A percentile compares a stretch with the other conserved stretches of the same genome.
Evolutionary conservation across 2,888 invertebrate species (phyloP).

Genomic region (Pseudoips prasinana): DNA sequence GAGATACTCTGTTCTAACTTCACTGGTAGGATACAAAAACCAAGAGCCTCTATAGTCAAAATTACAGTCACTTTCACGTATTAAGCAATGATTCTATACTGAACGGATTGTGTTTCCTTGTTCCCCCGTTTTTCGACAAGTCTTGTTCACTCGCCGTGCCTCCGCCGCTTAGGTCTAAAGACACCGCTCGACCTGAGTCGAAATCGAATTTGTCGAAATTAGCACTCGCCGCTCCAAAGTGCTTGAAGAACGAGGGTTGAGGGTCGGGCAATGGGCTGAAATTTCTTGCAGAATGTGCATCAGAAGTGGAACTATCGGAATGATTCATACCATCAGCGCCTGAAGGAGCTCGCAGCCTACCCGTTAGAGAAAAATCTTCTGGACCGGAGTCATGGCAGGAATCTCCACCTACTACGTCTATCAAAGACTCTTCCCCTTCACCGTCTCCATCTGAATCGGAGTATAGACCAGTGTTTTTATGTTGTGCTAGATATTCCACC

Average conservation of each 20-base stretch:
- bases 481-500: slow-evolving; percentile 92
- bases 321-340: slow-evolving; percentile 82
- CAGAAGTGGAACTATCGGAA: slow-evolving; percentile 80
- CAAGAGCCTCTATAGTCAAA: slow-evolving; percentile 60
- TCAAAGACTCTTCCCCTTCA: slow-evolving; percentile 87
- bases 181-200: slow-evolving; percentile 73
- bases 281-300: slow-evolving; percentile 69
- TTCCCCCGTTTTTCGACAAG: slow-evolving; percentile 77
- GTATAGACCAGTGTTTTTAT: slow-evolving; percentile 83
- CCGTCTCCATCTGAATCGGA: slow-evolving; percentile 82
- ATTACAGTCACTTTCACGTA: slow-evolving; percentile 80
- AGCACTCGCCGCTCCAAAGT: slow-evolving; percentile 59
- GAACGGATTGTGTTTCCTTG: slow-evolving; percentile 90
- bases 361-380: slow-evolving; percentile 84
- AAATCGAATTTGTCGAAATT: slow-evolving; percentile 77
- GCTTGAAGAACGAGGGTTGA: slow-evolving; percentile 71
- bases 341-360: slow-evolving; percentile 81
- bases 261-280: slow-evolving; percentile 74
- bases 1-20: slow-evolving; percentile 20
- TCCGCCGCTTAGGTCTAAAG: slow-evolving; percentile 72
- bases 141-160: slow-evolving; percentile 70
- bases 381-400: slow-evolving; percentile 86
- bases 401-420: slow-evolving; percentile 92
- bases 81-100: slow-evolving; percentile 94
- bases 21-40: slow-evolving; percentile 41